Evolutionary conservation across 64 coral and sea anemone genomes (phyloP).

Genomic region (Cladopsammia gracilis): DNA sequence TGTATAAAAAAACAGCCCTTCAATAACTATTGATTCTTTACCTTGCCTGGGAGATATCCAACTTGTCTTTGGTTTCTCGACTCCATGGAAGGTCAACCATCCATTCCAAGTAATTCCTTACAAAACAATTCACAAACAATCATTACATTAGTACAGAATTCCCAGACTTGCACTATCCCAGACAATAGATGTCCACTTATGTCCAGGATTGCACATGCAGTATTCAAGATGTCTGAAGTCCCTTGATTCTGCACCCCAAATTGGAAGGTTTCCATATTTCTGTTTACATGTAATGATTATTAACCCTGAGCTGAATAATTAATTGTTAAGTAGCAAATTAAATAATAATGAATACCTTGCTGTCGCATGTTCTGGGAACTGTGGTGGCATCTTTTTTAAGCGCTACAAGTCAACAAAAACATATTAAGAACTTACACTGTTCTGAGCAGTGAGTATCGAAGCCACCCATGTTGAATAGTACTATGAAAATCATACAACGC

Average conservation of each 20-base stretch:
- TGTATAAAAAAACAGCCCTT: not conserved
- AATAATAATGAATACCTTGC: slow-evolving; percentile 50
- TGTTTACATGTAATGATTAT: no score
- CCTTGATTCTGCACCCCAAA: no score
- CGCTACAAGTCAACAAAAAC: slow-evolving; percentile 48
- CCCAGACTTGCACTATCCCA: no score
- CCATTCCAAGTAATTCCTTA: slow-evolving; percentile 90
- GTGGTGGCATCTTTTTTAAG: slow-evolving; percentile 95
- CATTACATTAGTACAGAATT: no score
- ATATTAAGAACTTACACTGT: not conserved
- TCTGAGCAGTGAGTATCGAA: no score
- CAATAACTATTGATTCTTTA: not conserved
- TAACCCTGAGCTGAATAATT: no score
- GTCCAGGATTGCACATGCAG: no score
- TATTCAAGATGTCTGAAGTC: no score
- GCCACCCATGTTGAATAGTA: not conserved
- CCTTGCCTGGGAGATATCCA: slow-evolving; percentile 92
- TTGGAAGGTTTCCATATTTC: no score
- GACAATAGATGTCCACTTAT: no score
- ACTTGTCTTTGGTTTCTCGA: slow-evolving; percentile 88
- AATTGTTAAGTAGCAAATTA: not conserved
- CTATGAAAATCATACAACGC: no score
- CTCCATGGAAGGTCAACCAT: slow-evolving; percentile 93
- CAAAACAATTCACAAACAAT: not conserved
- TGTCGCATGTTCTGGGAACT: slow-evolving; percentile 96